A percentile compares a stretch with the other conserved stretches of the same genome.
Evolutionary conservation across 1,140 invertebrate genomes (phyloP).

Genomic region (Eurytemora carolleeae): DNA sequence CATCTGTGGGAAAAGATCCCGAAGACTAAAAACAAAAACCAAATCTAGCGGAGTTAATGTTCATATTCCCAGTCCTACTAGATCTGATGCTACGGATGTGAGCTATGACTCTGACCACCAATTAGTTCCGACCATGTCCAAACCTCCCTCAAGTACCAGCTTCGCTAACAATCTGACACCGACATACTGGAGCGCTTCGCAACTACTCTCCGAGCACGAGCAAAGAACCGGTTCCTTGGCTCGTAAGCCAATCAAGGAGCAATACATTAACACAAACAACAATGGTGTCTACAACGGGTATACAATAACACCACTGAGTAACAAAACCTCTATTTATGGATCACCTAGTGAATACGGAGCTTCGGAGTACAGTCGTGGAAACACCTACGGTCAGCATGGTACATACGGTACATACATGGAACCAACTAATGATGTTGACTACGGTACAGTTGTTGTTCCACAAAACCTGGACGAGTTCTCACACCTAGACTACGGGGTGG

Average conservation of each 20-base stretch:
- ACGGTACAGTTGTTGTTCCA: background rate
- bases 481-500: background rate
- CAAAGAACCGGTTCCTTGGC: background rate
- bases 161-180: constrained; percentile 4
- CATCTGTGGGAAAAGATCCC: background rate
- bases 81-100: background rate
- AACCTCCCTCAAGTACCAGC: background rate
- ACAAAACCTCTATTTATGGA: background rate
- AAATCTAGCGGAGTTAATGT: background rate
- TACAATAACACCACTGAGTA: background rate
- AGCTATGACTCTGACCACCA: background rate
- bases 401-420: too few relatives aligned
- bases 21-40: background rate
- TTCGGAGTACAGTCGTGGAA: too few relatives aligned
- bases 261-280: background rate
- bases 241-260: background rate
- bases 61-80: background rate
- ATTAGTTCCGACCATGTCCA: background rate
- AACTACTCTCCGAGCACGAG: constrained; percentile 11
- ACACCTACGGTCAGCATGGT: too few relatives aligned
- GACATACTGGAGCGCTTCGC: constrained; percentile 14
- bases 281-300: background rate
- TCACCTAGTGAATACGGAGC: too few relatives aligned
- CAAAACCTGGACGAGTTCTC: background rate
- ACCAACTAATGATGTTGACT: background rate